These are phyloP conservation scores for Charanyca ferruginea DNA, from an alignment of 2,888 invertebrate species.

Conservation along the genomic window DNA sequence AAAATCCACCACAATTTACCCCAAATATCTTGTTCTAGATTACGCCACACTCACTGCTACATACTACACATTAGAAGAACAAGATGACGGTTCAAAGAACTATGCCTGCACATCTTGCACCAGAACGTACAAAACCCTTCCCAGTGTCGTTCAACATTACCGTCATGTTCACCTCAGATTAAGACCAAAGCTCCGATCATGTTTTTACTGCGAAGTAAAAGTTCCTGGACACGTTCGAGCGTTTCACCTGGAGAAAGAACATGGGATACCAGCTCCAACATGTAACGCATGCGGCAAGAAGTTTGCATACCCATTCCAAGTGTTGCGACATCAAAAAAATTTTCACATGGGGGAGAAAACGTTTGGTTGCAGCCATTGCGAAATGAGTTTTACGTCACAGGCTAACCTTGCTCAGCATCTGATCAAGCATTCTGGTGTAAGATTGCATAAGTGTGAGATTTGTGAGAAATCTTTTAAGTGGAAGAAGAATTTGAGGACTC, in stretches of 20 bases:
- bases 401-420: slow-evolving; percentile 58
- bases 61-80: slow-evolving; percentile 56
- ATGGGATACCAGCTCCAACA: slow-evolving; percentile 71
- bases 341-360: slow-evolving; percentile 75
- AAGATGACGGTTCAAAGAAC: slow-evolving; percentile 51
- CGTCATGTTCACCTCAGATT: slow-evolving; percentile 67
- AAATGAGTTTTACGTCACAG: slow-evolving; percentile 60
- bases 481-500: slow-evolving; percentile 60
- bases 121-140: slow-evolving; percentile 54
- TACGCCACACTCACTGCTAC: slow-evolving; percentile 31
- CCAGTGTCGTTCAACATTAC: slow-evolving; percentile 68
- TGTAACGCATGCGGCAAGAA: slow-evolving; percentile 77
- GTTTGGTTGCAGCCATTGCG: slow-evolving; percentile 66
- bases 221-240: slow-evolving; percentile 64
- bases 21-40: slow-evolving; percentile 60
- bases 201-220: slow-evolving; percentile 60
- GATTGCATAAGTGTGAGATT: slow-evolving; percentile 66
- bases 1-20: slow-evolving; percentile 13
- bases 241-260: slow-evolving; percentile 71
- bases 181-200: slow-evolving; percentile 65
- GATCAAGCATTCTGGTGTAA: slow-evolving; percentile 39
- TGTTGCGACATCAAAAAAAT: slow-evolving; percentile 71
- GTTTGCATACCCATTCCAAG: slow-evolving; percentile 70
- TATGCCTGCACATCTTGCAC: slow-evolving; percentile 66
- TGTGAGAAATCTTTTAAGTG: slow-evolving; percentile 71